Base-by-base conservation (phyloP, 2,797 vertebrate species). In the Phataginus tricuspis region DNA sequence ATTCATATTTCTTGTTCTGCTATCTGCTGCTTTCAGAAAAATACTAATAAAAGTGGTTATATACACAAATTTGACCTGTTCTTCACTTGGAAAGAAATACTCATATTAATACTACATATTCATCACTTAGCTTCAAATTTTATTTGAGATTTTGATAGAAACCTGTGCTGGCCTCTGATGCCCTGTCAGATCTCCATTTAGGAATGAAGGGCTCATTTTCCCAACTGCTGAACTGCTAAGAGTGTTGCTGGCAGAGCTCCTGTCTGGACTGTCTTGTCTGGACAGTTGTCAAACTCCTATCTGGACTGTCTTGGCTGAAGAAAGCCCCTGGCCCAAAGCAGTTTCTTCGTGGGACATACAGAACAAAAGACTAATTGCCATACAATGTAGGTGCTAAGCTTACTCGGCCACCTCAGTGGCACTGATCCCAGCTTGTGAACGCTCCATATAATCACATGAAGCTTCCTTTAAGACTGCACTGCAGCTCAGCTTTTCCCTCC, bases 221-320 rank as follows among this genome's bases (percentile, higher is more conserved):
- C 2, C 15, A 49, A 7, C 0, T 55, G 31, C 4, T 42, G 10
- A 49, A 7, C 0, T 53, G 31, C 4, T 42, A 13, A 27, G 27
- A 63, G 1, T 27, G 29, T 10, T 53, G 1, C 39, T n/a, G 15
- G 5, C 2, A 42, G 42, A 55, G 57, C 3, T n/a, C 1, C 2
- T 83, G 15, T 29, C 23, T 49, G 23, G 16, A 59, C 27, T 82
- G 9, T 13, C 11, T 27, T 75, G 19, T 3, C 27, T 78, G 53
- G 64, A 53, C 19, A 51, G 10, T 31, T 45, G 21, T 45, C 21
- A 55, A 93, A 63, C 3, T n/a, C 1, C 2, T 83, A 12, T 29
- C 23, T 49, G 23, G 15, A 59, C 27, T 82, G 9, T 13, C 8
- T 27, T 79, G 19, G 4, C 25, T 78, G 45, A 64, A 49, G 55